A percentile compares a stretch with the other conserved stretches of the same genome.
Evolutionary conservation across 1,140 invertebrate species (phyloP).

Genomic region (Drosophila littoralis): DNA sequence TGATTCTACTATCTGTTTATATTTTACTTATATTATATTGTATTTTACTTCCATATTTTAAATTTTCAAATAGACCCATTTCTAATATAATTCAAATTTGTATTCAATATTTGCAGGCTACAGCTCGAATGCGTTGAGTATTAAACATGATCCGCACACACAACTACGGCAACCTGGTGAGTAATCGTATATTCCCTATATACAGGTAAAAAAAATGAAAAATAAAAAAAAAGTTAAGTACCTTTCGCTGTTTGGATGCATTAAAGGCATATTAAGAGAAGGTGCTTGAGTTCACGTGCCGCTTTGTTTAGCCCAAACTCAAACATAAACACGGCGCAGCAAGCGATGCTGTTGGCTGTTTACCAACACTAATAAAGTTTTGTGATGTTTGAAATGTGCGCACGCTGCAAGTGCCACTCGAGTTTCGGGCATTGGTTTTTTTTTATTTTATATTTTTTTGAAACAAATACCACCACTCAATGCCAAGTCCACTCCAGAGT

Average conservation of each 20-base stretch:
- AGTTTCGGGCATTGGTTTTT: constrained; percentile 42
- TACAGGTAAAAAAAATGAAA: neutral
- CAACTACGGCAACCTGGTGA: constrained; percentile 94
- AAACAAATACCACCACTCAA: constrained; percentile 55
- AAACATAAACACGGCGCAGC: constrained; percentile 62
- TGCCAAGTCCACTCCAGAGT: constrained; percentile 20
- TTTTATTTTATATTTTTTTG: constrained; percentile 19
- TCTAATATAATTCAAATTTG: constrained; percentile 8
- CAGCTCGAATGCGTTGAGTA: constrained; percentile 89
- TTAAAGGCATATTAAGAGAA: constrained; percentile 38
- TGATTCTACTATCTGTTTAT: neutral
- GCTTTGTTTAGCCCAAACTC: constrained; percentile 60
- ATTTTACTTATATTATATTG: neutral
- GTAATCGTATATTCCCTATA: constrained; percentile 12
- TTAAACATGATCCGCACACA: constrained; percentile 92
- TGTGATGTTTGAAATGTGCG: constrained; percentile 64
- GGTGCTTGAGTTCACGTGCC: constrained; percentile 66
- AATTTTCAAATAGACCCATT: neutral
- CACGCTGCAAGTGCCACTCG: constrained; percentile 70
- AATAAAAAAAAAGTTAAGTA: constrained; percentile 8
- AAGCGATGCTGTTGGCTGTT: constrained; percentile 47
- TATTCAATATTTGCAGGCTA: constrained; percentile 87
- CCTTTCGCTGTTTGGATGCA: neutral
- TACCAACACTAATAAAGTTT: constrained; percentile 75
- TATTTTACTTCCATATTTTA: neutral